Base-by-base conservation (phyloP, 37 sponge, comb jelly and placozoan genomes). In the Geodia barretti region DNA sequence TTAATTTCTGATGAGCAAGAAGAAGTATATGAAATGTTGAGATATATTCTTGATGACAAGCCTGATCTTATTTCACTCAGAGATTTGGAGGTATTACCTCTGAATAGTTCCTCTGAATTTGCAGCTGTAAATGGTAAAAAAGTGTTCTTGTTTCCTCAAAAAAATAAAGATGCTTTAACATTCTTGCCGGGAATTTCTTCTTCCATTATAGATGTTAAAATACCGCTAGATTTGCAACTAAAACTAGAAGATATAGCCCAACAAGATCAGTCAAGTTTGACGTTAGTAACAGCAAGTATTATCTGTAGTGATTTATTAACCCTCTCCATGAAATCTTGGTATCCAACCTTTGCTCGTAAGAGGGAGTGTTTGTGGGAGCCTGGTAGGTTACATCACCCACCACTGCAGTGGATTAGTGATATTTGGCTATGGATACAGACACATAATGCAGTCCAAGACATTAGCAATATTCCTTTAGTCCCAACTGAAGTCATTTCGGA, bases 341-440 rank as follows among this genome's bases (percentile, higher is more conserved):
- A 60, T 47, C 31, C 32, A 54, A 9, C 35, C 60, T 31, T 39
- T 20, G 4, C 36, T 11, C n/a, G 42, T 60, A 29, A 26, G 42
- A 30, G 17, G 1, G 19, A 35, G 36, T 63, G 80, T 9, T 21
- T 38, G 33, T 88, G 89, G 89, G 64, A 17, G 14, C 83, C 83
- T 54, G 71, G 76, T 3, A 11, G 31, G 28, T 30, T 69, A 38
- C 20, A 41, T 37, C 83, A 89, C 31, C 83, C 83, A 66, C 80
- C 84, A 2, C 14, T 63, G 23, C 11, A 65, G 38, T 90, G 85
- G 90, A 24, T 90, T 39, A 30, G 17, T 8, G 23, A 61, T 70
- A 54, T 90, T 14, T 90, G 90, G 90, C 39, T n/a, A 5, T 85
- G 80, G 75, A 67, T 90, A 23, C 11, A 24, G 62, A 31, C 69